These are phyloP conservation scores for Cylas formicarius DNA, from an alignment of 1,140 invertebrate genomes.

Conservation along the genomic window DNA sequence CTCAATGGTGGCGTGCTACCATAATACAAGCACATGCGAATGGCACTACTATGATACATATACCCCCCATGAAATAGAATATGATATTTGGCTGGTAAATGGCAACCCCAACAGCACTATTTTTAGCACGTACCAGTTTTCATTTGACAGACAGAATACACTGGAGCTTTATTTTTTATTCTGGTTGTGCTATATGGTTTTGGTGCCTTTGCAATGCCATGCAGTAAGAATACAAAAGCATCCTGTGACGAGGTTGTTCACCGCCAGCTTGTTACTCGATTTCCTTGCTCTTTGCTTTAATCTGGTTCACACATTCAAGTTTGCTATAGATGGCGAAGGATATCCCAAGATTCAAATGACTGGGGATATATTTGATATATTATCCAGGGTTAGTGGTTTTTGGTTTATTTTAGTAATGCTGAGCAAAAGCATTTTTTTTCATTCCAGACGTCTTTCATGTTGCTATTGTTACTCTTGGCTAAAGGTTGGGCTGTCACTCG, in stretches of 20 bases:
- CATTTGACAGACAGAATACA: constrained; percentile 91
- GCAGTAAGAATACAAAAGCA: constrained; percentile 79
- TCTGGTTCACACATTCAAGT: constrained; percentile 82
- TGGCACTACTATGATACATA: constrained; percentile 66
- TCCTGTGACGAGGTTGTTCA: constrained; percentile 86
- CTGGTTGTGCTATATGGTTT: constrained; percentile 77
- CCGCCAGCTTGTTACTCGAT: constrained; percentile 76
- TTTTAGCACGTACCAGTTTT: constrained; percentile 90
- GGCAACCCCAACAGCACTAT: constrained; percentile 81
- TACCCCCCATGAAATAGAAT: constrained; percentile 55
- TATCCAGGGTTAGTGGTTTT: constrained; percentile 58
- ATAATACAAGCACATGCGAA: constrained; percentile 69
- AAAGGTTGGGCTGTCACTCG: constrained; percentile 96
- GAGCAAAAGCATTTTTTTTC: background rate
- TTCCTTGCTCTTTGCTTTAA: constrained; percentile 79
- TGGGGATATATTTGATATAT: constrained; percentile 86
- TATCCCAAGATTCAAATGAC: constrained; percentile 70
- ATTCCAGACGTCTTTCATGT: constrained; percentile 81
- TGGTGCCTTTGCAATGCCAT: constrained; percentile 84
- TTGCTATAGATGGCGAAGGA: constrained; percentile 82
- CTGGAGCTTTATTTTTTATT: constrained; percentile 88
- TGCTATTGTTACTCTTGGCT: constrained; percentile 84
- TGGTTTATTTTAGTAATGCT: background rate
- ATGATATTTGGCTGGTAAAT: constrained; percentile 95
- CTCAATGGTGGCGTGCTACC: constrained; percentile 85